Percentiles rank a stretch among this genome's conserved stretches.
phyloP scores from a whole-genome alignment of 2,888 invertebrate species.

The Drosophila picticornis region DNA sequence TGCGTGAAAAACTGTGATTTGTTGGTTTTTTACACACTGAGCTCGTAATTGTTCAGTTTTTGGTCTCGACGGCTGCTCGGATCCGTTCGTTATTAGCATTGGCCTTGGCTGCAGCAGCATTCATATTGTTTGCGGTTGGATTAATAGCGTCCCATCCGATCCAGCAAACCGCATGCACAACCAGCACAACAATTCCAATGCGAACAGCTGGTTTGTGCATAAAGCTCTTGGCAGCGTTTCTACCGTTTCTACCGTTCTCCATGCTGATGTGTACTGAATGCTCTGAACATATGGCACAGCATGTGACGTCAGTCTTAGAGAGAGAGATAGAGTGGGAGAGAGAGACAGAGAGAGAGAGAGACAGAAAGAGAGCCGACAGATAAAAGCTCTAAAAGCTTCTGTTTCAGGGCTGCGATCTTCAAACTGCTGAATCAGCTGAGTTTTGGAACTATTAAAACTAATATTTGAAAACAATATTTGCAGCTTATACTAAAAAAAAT shows the following conservation, averaged over 20 bases:
- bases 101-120: slow-evolving; percentile 8
- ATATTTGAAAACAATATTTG: neutral
- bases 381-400: slow-evolving; percentile 24
- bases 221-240: slow-evolving; percentile 30
- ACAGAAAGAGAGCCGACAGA: neutral
- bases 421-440: neutral
- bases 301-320: neutral
- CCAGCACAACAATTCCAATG: slow-evolving; percentile 70
- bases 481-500: neutral
- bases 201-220: slow-evolving; percentile 60
- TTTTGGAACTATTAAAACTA: neutral
- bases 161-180: slow-evolving; percentile 68
- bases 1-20: neutral
- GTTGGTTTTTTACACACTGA: neutral
- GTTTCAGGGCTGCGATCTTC: slow-evolving; percentile 6
- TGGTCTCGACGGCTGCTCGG: slow-evolving; percentile 43
- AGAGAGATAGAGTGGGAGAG: neutral
- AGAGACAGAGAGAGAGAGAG: neutral
- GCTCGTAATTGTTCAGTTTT: slow-evolving; percentile 10
- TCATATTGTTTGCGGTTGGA: slow-evolving; percentile 23
- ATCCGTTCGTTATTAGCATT: slow-evolving; percentile 58
- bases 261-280: slow-evolving; percentile 37
- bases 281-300: neutral
- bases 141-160: slow-evolving; percentile 64
- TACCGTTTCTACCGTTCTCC: slow-evolving; percentile 42